phyloP scores from a whole-genome alignment of 2,797 vertebrate genomes.

The Toxotes lorentzi region DNA sequence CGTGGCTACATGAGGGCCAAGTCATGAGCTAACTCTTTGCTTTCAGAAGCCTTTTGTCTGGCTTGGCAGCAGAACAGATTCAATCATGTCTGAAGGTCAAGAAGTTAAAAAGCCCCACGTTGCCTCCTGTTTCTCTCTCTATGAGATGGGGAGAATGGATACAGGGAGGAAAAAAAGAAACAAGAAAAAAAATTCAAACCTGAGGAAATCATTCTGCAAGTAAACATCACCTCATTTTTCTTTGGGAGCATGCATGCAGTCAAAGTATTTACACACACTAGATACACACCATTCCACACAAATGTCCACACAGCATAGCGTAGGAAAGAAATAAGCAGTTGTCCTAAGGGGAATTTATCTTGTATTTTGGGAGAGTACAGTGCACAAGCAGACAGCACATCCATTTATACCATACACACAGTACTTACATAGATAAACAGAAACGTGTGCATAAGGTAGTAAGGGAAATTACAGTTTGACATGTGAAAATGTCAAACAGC shows the following conservation, averaged over 20 bases:
- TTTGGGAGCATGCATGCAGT: not conserved
- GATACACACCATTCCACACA: slow-evolving; percentile 10
- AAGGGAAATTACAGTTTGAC: not conserved
- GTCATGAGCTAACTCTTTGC: slow-evolving; percentile 74
- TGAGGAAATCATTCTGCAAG: slow-evolving; percentile 51
- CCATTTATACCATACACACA: slow-evolving; percentile 18
- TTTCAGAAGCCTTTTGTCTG: slow-evolving; percentile 74
- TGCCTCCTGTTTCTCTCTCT: slow-evolving; percentile 64
- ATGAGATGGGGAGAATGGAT: slow-evolving; percentile 40
- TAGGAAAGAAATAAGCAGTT: slow-evolving; percentile 7
- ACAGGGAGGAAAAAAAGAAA: not conserved
- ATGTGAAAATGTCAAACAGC: slow-evolving; percentile 14
- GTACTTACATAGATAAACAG: slow-evolving; percentile 1
- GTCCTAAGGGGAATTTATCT: slow-evolving; percentile 19
- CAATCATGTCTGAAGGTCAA: slow-evolving; percentile 81
- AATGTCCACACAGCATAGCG: not conserved
- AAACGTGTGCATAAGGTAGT: not conserved
- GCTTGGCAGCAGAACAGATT: slow-evolving; percentile 76
- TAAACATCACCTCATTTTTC: slow-evolving; percentile 52
- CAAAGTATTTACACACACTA: slow-evolving; percentile 4
- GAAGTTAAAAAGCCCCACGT: slow-evolving; percentile 73
- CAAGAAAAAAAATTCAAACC: slow-evolving; percentile 36
- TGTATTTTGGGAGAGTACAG: slow-evolving; percentile 19
- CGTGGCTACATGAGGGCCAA: slow-evolving; percentile 69
- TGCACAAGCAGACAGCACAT: slow-evolving; percentile 7